Evolutionary conservation across 2,797 vertebrate genomes (phyloP), one percentile per base, ranked within the genome.

Genomic region (Naso thynnoides): DNA sequence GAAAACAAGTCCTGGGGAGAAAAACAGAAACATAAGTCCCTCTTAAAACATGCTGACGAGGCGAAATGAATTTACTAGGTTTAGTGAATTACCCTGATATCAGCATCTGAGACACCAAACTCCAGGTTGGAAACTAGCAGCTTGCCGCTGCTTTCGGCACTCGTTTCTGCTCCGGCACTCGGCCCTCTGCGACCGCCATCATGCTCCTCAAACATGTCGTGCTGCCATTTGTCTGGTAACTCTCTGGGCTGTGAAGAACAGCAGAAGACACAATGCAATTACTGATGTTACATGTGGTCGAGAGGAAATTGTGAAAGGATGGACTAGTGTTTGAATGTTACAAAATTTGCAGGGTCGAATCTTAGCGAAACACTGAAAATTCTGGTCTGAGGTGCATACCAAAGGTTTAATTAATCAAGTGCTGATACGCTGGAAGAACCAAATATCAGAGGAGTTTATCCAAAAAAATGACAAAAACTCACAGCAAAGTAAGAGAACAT

Each of bases 221-320:
- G 97, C 67, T 97, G 97, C 97, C 97, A 98, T 84, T 96, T 97
- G 90, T 97, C 97, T 0, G 97, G 97, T 21, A 98, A 92, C 39
- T 97, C 96, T 60, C 97, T 96, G 14, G 96, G 97, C 97, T 98
- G 93, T 8, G 77, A 86, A 7, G 31, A 55, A 27, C 3, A 75
- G 76, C 29, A 70, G 57, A 14, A 39, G 13, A 44, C 45, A 44
- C 5, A 54, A 6, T 1, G 15, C 3, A 3, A 2, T 63, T 2
- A 11, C 33, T 13, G 8, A 57, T 31, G 18, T 31, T 52, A 8
- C 44, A 29, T 0, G 0, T 26, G 8, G 21, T 23, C 15, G 4
- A 3, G 6, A 3, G 18, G 21, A 33, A 31, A 19, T 1, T 26
- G 18, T 38, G 15, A 41, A 19, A 13, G 10, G 3, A 1, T 4